Conservation (phyloP, 2,113 vertebrate genomes). For the Casuarius casuarius region DNA sequence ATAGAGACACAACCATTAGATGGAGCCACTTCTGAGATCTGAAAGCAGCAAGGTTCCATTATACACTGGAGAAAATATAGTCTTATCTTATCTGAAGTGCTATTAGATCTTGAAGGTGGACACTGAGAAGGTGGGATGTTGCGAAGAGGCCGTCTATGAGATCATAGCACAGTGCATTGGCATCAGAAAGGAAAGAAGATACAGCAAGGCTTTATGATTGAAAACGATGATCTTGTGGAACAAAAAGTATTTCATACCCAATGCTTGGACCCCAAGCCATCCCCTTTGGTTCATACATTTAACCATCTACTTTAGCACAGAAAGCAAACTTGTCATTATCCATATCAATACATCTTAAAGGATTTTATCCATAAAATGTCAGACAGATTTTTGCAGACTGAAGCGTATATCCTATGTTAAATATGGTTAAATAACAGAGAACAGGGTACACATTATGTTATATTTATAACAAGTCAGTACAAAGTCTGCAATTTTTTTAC, state of each 20-base stretch:
- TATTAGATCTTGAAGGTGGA: background rate
- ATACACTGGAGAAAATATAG: background rate
- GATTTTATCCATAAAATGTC: background rate
- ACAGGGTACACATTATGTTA: slow-evolving; percentile 39
- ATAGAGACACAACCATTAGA: background rate
- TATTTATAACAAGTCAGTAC: slow-evolving; percentile 52
- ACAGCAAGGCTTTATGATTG: background rate
- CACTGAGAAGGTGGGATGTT: background rate
- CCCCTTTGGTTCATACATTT: background rate
- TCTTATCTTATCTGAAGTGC: background rate
- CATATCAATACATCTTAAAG: background rate
- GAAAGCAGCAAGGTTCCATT: background rate
- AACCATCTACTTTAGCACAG: background rate
- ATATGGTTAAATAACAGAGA: slow-evolving; percentile 51
- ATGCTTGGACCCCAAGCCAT: background rate
- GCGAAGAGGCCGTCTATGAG: background rate
- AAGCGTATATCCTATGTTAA: background rate
- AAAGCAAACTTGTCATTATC: background rate
- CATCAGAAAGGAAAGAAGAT: background rate
- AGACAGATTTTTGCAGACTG: background rate
- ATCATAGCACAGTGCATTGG: background rate
- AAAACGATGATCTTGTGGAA: background rate
- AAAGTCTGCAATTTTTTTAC: slow-evolving; percentile 67
- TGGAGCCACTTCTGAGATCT: background rate
- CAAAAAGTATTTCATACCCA: background rate